phyloP scores from a whole-genome alignment of 2,888 invertebrate species.

The Acronicta leporina region DNA sequence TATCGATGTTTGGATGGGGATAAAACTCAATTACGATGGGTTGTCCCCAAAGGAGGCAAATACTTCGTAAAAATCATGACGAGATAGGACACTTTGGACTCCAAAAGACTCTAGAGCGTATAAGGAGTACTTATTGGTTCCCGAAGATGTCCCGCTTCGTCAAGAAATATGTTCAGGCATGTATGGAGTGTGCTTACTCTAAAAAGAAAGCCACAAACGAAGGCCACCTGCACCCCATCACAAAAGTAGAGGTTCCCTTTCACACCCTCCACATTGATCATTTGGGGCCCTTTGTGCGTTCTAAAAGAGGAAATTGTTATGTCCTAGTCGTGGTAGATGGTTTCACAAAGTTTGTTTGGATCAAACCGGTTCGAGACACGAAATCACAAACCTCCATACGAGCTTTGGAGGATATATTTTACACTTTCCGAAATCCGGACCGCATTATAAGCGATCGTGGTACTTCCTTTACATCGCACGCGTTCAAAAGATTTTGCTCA shows the following conservation, averaged over 20 bases:
- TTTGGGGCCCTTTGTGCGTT: conserved; percentile 3
- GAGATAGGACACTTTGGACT: conserved; percentile 1
- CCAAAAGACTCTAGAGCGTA: conserved; percentile 1
- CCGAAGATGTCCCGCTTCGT: conserved; percentile 1
- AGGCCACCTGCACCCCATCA: conserved; percentile 1
- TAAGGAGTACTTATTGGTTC: not conserved
- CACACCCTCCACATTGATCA: conserved; percentile 11
- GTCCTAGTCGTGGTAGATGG: not conserved
- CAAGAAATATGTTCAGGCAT: conserved; percentile 2
- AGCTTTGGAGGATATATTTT: not conserved
- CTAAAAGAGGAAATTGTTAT: conserved; percentile 4
- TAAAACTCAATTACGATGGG: conserved; percentile 1
- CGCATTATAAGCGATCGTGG: not conserved
- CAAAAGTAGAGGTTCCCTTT: not conserved
- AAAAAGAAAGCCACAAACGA: not conserved
- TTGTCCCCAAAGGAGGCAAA: conserved; percentile 6
- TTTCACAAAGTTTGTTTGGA: conserved; percentile 1
- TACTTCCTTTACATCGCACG: not conserved
- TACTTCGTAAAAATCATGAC: conserved; percentile 2
- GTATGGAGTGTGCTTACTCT: conserved; percentile 4
- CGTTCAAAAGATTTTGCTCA: not conserved
- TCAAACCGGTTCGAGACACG: not conserved
- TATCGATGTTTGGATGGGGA: not conserved
- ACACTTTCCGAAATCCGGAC: not conserved
- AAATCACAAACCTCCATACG: not conserved